Conservation (phyloP, 2,888 invertebrate species). For the Rugalucina vietnamica region DNA sequence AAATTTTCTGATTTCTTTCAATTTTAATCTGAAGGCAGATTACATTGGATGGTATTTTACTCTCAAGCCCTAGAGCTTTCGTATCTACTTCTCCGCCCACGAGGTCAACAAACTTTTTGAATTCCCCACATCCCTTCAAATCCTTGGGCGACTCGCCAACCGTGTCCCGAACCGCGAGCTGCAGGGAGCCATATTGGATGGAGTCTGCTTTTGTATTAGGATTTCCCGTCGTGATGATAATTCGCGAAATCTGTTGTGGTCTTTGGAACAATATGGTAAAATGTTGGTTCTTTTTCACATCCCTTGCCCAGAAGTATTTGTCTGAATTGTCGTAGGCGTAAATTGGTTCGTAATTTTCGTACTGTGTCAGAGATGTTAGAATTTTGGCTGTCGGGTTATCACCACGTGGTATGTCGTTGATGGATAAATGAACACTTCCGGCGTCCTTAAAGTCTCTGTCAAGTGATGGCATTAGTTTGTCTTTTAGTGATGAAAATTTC, state of each 20-base stretch:
- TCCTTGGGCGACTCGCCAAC: not conserved
- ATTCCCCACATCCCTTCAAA: not conserved
- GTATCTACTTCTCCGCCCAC: conserved; percentile 58
- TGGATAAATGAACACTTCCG: conserved; percentile 20
- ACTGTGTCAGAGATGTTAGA: conserved; percentile 75
- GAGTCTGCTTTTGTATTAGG: conserved; percentile 42
- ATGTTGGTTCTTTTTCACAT: conserved; percentile 43
- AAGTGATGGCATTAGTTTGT: conserved; percentile 68
- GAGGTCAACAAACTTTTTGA: conserved; percentile 17
- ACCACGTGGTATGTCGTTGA: conserved; percentile 42
- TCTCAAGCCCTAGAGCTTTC: conserved; percentile 34
- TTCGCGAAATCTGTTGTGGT: conserved; percentile 58
- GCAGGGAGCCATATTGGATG: conserved; percentile 11
- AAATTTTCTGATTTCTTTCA: not conserved
- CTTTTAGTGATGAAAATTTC: conserved; percentile 64
- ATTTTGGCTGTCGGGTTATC: conserved; percentile 82
- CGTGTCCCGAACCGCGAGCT: not conserved
- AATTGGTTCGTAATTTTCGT: conserved; percentile 69
- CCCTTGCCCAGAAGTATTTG: conserved; percentile 63
- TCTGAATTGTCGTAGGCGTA: conserved; percentile 75
- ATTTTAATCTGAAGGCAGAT: conserved; percentile 11
- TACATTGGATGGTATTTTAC: not conserved
- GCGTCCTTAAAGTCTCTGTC: conserved; percentile 59
- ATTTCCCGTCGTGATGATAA: conserved; percentile 65
- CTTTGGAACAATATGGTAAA: conserved; percentile 58